Conservation (phyloP, 2,888 invertebrate species). For the Noctua pronuba region DNA sequence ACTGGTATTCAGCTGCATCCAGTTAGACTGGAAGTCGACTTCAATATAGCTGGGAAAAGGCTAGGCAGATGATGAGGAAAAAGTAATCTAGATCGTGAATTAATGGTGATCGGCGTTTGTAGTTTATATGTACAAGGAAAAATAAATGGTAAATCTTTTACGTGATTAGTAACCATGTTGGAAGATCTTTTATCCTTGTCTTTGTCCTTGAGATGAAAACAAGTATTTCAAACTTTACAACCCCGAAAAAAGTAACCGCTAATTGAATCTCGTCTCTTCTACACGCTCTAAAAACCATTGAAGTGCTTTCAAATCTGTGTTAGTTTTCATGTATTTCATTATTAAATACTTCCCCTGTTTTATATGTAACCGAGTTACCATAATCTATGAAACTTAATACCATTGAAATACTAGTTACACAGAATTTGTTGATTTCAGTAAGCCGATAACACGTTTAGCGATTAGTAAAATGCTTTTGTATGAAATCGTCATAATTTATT, state of each 20-base stretch:
- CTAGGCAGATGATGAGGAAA: no score
- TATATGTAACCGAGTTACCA: not conserved
- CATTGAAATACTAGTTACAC: slow-evolving; percentile 4
- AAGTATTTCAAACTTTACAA: not conserved
- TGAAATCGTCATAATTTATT: slow-evolving; percentile 29
- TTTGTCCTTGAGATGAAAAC: not conserved
- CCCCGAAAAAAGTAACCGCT: not conserved
- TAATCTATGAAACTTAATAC: not conserved
- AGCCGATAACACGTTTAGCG: slow-evolving; percentile 24
- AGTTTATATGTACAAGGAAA: not conserved
- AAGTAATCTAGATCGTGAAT: not conserved
- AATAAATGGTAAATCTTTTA: not conserved
- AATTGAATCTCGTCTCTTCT: slow-evolving; percentile 1
- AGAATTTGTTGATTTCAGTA: slow-evolving; percentile 23
- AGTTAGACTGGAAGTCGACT: no score
- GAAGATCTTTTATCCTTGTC: not conserved
- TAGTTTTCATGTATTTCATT: not conserved
- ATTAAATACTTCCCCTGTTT: not conserved
- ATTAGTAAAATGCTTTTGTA: slow-evolving; percentile 28
- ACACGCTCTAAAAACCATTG: not conserved
- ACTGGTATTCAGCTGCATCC: no score
- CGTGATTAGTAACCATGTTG: not conserved
- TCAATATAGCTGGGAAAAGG: no score
- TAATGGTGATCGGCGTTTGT: not conserved
- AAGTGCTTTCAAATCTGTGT: slow-evolving; percentile 4